Conservation (phyloP, 1,140 invertebrate genomes). For the Psix sp. region DNA sequence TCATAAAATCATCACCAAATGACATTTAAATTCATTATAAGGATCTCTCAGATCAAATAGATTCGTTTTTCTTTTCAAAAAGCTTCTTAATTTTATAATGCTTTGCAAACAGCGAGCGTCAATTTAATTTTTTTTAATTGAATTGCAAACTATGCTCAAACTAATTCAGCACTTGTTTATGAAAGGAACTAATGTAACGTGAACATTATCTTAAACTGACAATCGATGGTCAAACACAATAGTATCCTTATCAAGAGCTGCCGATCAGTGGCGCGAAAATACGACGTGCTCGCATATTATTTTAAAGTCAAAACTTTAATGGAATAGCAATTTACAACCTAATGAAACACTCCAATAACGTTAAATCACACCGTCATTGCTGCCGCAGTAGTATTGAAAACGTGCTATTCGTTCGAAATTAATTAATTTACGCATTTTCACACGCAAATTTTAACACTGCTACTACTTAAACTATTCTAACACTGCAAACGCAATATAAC, state of each 20-base stretch:
- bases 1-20: no score
- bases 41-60: no score
- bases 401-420: slow-evolving; percentile 12
- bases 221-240: slow-evolving; percentile 28
- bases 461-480: no score
- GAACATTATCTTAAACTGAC: slow-evolving; percentile 22
- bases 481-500: no score
- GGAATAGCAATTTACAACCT: slow-evolving; percentile 42
- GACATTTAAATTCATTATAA: no score
- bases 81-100: no score
- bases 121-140: no score
- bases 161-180: no score
- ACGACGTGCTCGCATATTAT: slow-evolving; percentile 38
- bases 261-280: slow-evolving; percentile 40
- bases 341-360: slow-evolving; percentile 52
- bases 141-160: no score
- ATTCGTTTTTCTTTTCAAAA: no score
- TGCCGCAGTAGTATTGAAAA: slow-evolving; percentile 26
- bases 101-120: no score
- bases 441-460: slow-evolving; percentile 11
- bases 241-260: slow-evolving; percentile 26
- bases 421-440: slow-evolving; percentile 14
- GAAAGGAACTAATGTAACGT: slow-evolving; percentile 22
- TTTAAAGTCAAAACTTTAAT: slow-evolving; percentile 45
- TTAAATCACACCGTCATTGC: slow-evolving; percentile 46